Percentiles rank a stretch among this genome's conserved stretches.
phyloP scores from a whole-genome alignment of 2,888 invertebrate species.

The Mythimna vitellina region DNA sequence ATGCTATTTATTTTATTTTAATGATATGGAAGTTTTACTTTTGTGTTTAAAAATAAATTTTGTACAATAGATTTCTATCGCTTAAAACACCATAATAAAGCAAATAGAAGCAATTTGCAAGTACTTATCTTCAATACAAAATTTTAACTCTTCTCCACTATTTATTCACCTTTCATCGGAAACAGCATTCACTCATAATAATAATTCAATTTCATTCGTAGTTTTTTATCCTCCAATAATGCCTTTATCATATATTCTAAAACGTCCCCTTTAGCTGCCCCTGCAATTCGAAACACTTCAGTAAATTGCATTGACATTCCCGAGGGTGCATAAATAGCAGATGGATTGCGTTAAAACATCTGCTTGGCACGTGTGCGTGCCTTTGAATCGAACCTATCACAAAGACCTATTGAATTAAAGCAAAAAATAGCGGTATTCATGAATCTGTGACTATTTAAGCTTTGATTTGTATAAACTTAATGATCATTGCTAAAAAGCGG shows the following conservation, averaged over 20 bases:
- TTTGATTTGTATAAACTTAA: conserved; percentile 52
- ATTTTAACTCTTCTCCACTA: not conserved
- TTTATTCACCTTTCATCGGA: not conserved
- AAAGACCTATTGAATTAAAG: conserved; percentile 28
- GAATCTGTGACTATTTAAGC: conserved; percentile 41
- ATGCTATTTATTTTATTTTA: conserved; percentile 29
- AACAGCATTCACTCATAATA: conserved; percentile 1
- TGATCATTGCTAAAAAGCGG: conserved; percentile 36
- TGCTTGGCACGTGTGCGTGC: conserved; percentile 82
- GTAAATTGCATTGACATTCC: conserved; percentile 51
- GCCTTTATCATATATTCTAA: conserved; percentile 30
- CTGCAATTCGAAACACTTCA: conserved; percentile 46
- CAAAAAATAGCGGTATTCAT: conserved; percentile 48
- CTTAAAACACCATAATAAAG: not conserved
- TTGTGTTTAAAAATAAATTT: not conserved
- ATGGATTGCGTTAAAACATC: conserved; percentile 78
- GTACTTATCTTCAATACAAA: not conserved
- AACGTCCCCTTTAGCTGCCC: conserved; percentile 36
- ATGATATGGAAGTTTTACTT: conserved; percentile 4
- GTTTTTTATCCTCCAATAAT: conserved; percentile 36
- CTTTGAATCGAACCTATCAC: conserved; percentile 36
- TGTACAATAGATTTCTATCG: too few species aligned
- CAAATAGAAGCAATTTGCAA: too few species aligned
- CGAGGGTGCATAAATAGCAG: conserved; percentile 68
- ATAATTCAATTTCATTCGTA: conserved; percentile 16